phyloP scores from a whole-genome alignment of 2,113 vertebrate genomes.

The Cyphomyrus discorhynchus region DNA sequence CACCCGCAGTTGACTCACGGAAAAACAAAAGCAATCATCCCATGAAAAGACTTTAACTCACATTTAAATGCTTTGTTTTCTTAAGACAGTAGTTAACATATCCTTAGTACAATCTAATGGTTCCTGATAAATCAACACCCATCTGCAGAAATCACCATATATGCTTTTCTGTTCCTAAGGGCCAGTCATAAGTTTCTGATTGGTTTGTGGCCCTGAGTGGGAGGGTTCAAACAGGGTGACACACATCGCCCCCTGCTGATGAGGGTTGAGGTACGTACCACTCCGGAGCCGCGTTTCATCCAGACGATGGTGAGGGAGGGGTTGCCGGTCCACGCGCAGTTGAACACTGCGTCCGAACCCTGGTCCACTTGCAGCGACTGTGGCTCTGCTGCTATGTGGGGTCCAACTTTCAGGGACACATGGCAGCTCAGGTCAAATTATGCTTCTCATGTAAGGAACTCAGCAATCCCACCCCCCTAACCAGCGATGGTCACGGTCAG shows the following conservation, averaged over 20 bases:
- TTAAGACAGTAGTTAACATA: neutral
- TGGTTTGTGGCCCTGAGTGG: too few species aligned
- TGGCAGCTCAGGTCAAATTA: neutral
- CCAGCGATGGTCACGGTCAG: neutral
- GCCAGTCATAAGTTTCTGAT: neutral
- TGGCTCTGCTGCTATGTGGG: slow-evolving; percentile 85
- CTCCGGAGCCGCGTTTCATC: slow-evolving; percentile 95
- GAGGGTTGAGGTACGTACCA: slow-evolving; percentile 67
- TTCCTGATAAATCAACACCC: neutral
- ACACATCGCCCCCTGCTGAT: neutral
- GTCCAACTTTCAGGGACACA: slow-evolving; percentile 71
- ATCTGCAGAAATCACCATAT: neutral
- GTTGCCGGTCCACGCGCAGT: slow-evolving; percentile 94
- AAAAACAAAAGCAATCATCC: neutral
- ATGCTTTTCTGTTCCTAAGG: neutral
- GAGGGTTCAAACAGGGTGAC: neutral
- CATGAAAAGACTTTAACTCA: neutral
- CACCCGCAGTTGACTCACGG: neutral
- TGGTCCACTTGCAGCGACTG: slow-evolving; percentile 92
- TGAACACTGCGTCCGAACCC: slow-evolving; percentile 86
- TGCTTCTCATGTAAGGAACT: neutral
- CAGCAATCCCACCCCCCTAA: neutral
- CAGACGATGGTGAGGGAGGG: slow-evolving; percentile 95
- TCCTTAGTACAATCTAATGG: neutral
- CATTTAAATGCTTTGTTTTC: neutral